Evolutionary conservation across 2,113 vertebrate species (phyloP), one percentile per base, ranked within the genome.

Genomic region (Patagioenas fasciata): DNA sequence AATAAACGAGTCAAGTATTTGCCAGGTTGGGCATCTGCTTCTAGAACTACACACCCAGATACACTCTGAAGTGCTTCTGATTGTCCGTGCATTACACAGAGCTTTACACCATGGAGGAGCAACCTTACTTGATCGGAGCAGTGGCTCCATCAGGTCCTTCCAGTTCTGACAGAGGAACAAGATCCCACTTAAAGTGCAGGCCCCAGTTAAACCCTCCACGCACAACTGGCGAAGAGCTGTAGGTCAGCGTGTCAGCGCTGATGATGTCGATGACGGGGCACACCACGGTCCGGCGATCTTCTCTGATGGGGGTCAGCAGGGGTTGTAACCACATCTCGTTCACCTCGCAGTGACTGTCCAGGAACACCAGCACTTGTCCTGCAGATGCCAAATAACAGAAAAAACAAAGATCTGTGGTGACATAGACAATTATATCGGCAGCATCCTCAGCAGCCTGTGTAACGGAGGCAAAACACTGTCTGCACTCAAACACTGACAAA

Each of bases 131-230:
- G 97, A 99, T 99, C 0, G 99, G 98, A 9, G 98, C 98, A 1
- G 98, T 98, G 36, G 98, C 96, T 85, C 98, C 98, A 9, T 98
- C 98, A 0, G 98, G 97, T 29, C 98, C 98, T 57, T 96, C 98
- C 32, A 99, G 97, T 53, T 99, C 99, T 1, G 98, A 95, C 16
- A 98, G 88, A 15, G 99, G 99, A 12, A 99, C 99, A 0, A 99
- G 99, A 85, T 99, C 99, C 99, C 99, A 99, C 65, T 99, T 99
- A 96, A 99, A 99, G 97, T 99, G 99, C 93, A 99, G 98, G n/a
- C 99, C 99, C 99, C 99, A 99, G 98, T 99, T 99, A 91, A 99
- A 99, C 12, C 99, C 99, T 0, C 99, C 99, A 2, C 99, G 97
- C 71, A 99, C 99, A 3, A 99, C 98, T 1, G 99, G 99, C 5